These are phyloP conservation scores for Galeopterus variegatus DNA, from an alignment of 2,113 vertebrate species.

Conservation along the genomic window DNA sequence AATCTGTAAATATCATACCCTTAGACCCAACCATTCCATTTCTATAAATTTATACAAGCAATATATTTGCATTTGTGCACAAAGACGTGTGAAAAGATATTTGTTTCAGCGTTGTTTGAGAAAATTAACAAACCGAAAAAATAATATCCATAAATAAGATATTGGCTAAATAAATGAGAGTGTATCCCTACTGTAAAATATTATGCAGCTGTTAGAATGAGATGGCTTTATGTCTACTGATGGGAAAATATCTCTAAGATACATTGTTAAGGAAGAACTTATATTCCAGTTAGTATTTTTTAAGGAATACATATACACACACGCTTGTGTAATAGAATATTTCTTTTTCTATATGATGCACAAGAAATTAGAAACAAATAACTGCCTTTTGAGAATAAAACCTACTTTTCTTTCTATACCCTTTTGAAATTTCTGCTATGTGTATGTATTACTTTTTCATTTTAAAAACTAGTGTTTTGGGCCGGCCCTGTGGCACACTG, in stretches of 20 bases:
- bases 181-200: neutral
- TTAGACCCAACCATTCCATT: neutral
- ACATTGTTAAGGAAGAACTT: neutral
- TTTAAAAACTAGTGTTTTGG: conserved; percentile 29
- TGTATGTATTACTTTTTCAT: conserved; percentile 6
- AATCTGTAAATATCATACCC: neutral
- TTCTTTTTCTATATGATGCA: neutral
- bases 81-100: conserved; percentile 37
- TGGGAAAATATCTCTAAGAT: neutral
- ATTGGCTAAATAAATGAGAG: conserved; percentile 35
- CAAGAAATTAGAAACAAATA: conserved; percentile 8
- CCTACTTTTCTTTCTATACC: neutral
- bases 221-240: neutral
- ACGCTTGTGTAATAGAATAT: neutral
- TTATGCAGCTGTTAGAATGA: neutral
- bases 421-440: conserved; percentile 15
- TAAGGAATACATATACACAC: neutral
- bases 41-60: neutral
- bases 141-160: neutral
- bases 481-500: too few relatives aligned
- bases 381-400: conserved; percentile 15
- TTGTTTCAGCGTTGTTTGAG: neutral
- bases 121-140: neutral
- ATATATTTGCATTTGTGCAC: conserved; percentile 32
- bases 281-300: conserved; percentile 50